Percentiles rank a stretch among this genome's conserved stretches.
Conservation (phyloP, 2,113 vertebrate genomes). For the Tor tambroides region DNA sequence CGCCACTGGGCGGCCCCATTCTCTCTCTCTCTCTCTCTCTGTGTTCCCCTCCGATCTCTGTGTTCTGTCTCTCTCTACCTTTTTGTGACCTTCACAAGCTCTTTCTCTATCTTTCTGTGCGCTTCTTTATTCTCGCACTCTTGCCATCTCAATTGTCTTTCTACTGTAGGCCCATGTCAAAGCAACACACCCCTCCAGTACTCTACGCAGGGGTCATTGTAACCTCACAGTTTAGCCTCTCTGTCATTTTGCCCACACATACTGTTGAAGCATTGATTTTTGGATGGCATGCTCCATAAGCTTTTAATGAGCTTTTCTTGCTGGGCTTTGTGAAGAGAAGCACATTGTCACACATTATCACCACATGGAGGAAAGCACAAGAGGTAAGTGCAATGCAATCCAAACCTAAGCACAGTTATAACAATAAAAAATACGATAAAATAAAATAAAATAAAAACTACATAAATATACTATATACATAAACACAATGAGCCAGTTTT, state of each 20-base stretch:
- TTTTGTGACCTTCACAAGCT: conserved; percentile 30
- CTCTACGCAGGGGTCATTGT: conserved; percentile 35
- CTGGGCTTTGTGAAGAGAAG: conserved; percentile 22
- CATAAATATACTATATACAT: no score
- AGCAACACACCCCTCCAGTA: neutral
- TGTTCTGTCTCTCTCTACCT: conserved; percentile 41
- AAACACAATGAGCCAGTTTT: no score
- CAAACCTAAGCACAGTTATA: no score
- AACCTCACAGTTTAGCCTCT: conserved; percentile 29
- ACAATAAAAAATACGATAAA: no score
- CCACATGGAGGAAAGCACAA: neutral
- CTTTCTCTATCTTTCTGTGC: neutral
- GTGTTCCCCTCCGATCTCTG: conserved; percentile 44
- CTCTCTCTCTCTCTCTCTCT: conserved; percentile 32
- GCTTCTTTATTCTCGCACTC: conserved; percentile 43
- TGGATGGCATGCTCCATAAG: conserved; percentile 27
- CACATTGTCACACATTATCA: conserved; percentile 46
- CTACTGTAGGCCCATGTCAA: conserved; percentile 14
- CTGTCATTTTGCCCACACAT: conserved; percentile 44
- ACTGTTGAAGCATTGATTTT: conserved; percentile 37
- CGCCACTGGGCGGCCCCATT: conserved; percentile 44
- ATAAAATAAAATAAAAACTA: no score
- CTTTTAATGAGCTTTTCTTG: conserved; percentile 45
- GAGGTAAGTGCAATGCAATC: neutral
- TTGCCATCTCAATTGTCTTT: conserved; percentile 35